These are phyloP conservation scores for Phyllotreta striolata DNA, from an alignment of 2,888 invertebrate genomes.

Conservation along the genomic window DNA sequence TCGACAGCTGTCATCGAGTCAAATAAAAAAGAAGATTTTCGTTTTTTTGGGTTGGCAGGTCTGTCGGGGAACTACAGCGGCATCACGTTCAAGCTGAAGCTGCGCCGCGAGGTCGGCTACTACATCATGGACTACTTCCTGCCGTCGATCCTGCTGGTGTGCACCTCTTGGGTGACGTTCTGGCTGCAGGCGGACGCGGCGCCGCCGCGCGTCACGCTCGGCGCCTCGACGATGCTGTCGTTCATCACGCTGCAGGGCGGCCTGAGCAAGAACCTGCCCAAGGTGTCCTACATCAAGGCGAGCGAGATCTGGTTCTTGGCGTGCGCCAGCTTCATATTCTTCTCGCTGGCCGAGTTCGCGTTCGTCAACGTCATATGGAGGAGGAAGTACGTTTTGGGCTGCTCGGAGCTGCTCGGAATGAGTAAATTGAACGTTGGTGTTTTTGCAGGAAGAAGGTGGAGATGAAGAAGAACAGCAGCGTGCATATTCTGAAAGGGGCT, in stretches of 20 bases:
- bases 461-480: constrained; percentile 64
- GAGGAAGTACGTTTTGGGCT: constrained; percentile 70
- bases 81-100: constrained; percentile 78
- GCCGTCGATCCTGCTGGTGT: constrained; percentile 86
- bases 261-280: constrained; percentile 84
- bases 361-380: constrained; percentile 91
- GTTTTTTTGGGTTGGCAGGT: not conserved
- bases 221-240: constrained; percentile 85
- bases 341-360: constrained; percentile 86
- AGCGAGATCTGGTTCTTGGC: constrained; percentile 91
- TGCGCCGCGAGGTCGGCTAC: constrained; percentile 84
- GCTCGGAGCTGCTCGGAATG: no score
- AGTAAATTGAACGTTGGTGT: not conserved
- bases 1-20: not conserved
- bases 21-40: not conserved
- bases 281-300: constrained; percentile 89
- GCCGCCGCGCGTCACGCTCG: constrained; percentile 82
- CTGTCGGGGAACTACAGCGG: constrained; percentile 78
- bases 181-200: constrained; percentile 89
- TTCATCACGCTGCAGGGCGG: constrained; percentile 88
- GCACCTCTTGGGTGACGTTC: constrained; percentile 89
- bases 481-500: constrained; percentile 84
- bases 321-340: constrained; percentile 84
- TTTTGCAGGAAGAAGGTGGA: constrained; percentile 52
- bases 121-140: constrained; percentile 90